phyloP scores from a whole-genome alignment of 1,140 invertebrate species.

The Pogonognathellus flavescens region DNA sequence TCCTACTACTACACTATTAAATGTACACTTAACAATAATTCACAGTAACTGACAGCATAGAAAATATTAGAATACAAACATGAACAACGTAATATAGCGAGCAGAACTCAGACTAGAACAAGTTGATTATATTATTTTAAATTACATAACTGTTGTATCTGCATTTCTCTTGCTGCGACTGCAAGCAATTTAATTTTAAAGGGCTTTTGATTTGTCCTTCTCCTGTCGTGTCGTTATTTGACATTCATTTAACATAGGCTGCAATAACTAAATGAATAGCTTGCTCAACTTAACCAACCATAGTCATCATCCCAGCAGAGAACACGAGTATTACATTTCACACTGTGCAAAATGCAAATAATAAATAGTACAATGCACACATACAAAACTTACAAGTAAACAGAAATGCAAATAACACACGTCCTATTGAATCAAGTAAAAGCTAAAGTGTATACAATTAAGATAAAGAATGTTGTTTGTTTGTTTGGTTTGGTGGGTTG shows the following conservation, averaged over 20 bases:
- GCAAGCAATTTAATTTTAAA: not conserved
- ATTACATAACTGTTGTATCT: not conserved
- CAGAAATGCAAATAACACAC: not conserved
- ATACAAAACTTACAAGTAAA: not conserved
- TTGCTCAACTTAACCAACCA: not conserved
- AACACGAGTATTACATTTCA: not conserved
- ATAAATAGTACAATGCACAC: not conserved
- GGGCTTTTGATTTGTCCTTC: not conserved
- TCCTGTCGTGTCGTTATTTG: not conserved
- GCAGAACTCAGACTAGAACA: slow-evolving; percentile 46
- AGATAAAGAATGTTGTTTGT: slow-evolving; percentile 2
- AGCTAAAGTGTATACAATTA: not conserved
- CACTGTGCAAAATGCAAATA: slow-evolving; percentile 13
- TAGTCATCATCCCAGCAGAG: not conserved
- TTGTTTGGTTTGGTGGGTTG: not conserved
- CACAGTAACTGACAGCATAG: too few relatives aligned
- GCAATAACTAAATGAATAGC: not conserved
- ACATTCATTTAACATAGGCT: not conserved
- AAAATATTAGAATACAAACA: slow-evolving; percentile 10
- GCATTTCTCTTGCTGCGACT: slow-evolving; percentile 18
- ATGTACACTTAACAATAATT: too few relatives aligned
- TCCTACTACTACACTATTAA: too few relatives aligned
- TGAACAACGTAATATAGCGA: slow-evolving; percentile 43
- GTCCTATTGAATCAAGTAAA: not conserved
- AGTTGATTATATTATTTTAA: slow-evolving; percentile 34